A percentile compares a stretch with the other conserved stretches of the same genome.
These are phyloP conservation scores for Porites evermanni DNA, from an alignment of 92 coral and sea anemone genomes.

Conservation along the genomic window DNA sequence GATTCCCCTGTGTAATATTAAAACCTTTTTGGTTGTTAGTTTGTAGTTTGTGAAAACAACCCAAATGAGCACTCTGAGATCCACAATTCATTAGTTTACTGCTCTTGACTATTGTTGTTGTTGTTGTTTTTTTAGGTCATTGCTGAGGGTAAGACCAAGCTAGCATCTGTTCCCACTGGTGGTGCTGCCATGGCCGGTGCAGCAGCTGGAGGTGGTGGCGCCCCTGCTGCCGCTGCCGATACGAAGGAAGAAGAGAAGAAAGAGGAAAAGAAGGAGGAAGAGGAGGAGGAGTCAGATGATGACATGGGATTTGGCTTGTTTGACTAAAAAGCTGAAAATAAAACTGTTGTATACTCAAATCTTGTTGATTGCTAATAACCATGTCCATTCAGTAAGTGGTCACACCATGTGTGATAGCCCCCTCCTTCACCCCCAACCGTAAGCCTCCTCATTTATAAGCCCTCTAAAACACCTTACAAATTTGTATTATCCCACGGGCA, in stretches of 20 bases:
- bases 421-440: too few relatives aligned
- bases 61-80: not conserved
- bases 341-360: conserved; percentile 6
- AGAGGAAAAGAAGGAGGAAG: conserved; percentile 84
- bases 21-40: too few relatives aligned
- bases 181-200: conserved; percentile 83
- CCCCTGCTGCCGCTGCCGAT: conserved; percentile 61
- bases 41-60: too few relatives aligned
- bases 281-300: conserved; percentile 91
- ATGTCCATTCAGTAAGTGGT: too few relatives aligned
- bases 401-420: too few relatives aligned
- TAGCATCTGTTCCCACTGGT: conserved; percentile 94
- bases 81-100: not conserved
- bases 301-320: conserved; percentile 99
- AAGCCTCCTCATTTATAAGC: too few relatives aligned
- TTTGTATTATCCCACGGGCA: too few relatives aligned
- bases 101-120: not conserved
- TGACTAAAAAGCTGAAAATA: conserved; percentile 45
- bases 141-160: conserved; percentile 84
- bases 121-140: conserved; percentile 61
- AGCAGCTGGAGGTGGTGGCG: conserved; percentile 67
- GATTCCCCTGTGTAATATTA: too few relatives aligned
- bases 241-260: conserved; percentile 86
- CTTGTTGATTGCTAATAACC: not conserved
- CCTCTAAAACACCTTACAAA: too few relatives aligned